phyloP scores from a whole-genome alignment of 2,888 invertebrate genomes.

The Linnaemya tessellans region DNA sequence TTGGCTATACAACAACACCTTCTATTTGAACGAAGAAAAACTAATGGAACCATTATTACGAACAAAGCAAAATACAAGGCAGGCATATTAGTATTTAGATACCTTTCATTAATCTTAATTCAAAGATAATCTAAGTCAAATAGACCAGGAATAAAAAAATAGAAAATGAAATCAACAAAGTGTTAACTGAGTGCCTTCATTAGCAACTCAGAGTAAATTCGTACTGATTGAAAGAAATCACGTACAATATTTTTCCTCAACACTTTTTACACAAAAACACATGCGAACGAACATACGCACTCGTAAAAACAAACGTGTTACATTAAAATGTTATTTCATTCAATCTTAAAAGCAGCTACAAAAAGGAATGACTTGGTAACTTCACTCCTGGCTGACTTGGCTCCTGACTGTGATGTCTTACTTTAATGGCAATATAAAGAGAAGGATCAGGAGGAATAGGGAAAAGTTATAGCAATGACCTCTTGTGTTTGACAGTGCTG shows the following conservation, averaged over 20 bases:
- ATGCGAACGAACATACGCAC: neutral
- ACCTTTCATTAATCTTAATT: slow-evolving; percentile 71
- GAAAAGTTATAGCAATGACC: slow-evolving; percentile 26
- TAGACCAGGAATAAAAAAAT: slow-evolving; percentile 10
- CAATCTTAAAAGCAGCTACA: slow-evolving; percentile 1
- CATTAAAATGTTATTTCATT: slow-evolving; percentile 9
- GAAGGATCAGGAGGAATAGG: neutral
- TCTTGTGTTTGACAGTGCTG: neutral
- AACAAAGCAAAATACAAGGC: slow-evolving; percentile 2
- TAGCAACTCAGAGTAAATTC: slow-evolving; percentile 64
- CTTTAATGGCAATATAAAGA: neutral
- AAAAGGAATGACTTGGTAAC: slow-evolving; percentile 49
- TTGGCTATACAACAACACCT: slow-evolving; percentile 56
- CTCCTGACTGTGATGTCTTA: slow-evolving; percentile 25
- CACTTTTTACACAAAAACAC: slow-evolving; percentile 4
- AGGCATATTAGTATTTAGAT: slow-evolving; percentile 32
- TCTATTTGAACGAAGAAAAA: slow-evolving; percentile 17
- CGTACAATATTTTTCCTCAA: slow-evolving; percentile 55
- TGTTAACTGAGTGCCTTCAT: slow-evolving; percentile 66
- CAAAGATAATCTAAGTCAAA: slow-evolving; percentile 63
- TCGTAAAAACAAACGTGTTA: slow-evolving; percentile 12
- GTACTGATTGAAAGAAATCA: slow-evolving; percentile 70
- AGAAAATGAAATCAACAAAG: slow-evolving; percentile 42
- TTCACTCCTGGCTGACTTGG: slow-evolving; percentile 15
- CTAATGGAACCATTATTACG: slow-evolving; percentile 17